Evolutionary conservation across 2,888 invertebrate genomes (phyloP).

Genomic region (Ormyrus nitidulus): DNA sequence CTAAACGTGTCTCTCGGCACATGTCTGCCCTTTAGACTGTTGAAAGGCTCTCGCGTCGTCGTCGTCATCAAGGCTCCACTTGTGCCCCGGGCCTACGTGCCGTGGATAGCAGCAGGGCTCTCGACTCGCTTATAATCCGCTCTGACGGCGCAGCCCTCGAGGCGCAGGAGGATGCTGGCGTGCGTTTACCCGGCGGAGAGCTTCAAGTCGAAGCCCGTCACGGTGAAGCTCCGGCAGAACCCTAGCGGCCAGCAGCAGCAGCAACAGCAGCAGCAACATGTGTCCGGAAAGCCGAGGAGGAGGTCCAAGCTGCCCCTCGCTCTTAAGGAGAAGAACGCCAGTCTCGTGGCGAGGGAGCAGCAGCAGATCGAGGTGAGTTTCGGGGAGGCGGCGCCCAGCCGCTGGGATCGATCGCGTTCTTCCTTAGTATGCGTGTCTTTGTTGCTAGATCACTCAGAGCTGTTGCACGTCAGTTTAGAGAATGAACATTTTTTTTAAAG

Average conservation of each 20-base stretch:
- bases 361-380: slow-evolving; percentile 57
- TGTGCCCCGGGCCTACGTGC: no score
- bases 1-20: no score
- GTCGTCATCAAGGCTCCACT: no score
- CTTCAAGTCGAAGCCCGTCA: slow-evolving; percentile 70
- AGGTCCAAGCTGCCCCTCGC: slow-evolving; percentile 38
- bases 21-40: no score
- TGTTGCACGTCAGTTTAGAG: no score
- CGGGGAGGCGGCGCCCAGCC: no score
- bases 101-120: no score
- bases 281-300: slow-evolving; percentile 66
- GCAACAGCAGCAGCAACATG: slow-evolving; percentile 41
- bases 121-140: background rate
- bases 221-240: slow-evolving; percentile 65
- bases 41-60: no score
- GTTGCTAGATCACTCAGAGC: no score
- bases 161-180: slow-evolving; percentile 66
- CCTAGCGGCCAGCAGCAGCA: slow-evolving; percentile 42
- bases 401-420: no score
- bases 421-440: no score
- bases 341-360: slow-evolving; percentile 41
- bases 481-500: no score
- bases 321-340: slow-evolving; percentile 40
- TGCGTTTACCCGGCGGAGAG: slow-evolving; percentile 73
- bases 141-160: slow-evolving; percentile 5